phyloP scores from a whole-genome alignment of 2,797 vertebrate species.

The Crypturellus tataupa region DNA sequence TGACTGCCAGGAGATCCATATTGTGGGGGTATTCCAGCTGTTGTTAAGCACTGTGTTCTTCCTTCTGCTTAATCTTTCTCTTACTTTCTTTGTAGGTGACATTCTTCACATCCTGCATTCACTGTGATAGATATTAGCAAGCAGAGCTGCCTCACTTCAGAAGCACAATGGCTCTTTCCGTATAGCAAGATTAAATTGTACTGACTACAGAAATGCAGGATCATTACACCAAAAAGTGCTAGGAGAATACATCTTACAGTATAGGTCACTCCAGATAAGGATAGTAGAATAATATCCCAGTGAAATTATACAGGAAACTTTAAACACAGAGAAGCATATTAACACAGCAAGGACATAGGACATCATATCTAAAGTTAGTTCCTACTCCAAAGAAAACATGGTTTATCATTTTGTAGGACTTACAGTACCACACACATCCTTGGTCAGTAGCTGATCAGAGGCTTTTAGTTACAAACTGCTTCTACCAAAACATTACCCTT shows the following conservation, averaged over 20 bases:
- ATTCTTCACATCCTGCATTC: background rate
- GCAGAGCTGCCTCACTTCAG: background rate
- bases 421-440: background rate
- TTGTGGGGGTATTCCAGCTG: background rate
- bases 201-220: background rate
- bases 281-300: background rate
- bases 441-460: background rate
- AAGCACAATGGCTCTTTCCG: background rate
- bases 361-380: background rate
- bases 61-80: background rate
- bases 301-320: background rate
- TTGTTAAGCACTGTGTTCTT: background rate
- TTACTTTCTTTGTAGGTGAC: background rate
- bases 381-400: background rate
- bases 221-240: background rate
- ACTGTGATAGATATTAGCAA: background rate
- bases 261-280: background rate
- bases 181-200: background rate
- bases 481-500: background rate
- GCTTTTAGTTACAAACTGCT: background rate
- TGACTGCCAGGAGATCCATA: background rate
- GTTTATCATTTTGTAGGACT: background rate
- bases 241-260: background rate
- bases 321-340: background rate
- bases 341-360: background rate